Evolutionary conservation across 2,113 vertebrate species (phyloP), one percentile per base, ranked within the genome.

Genomic region (Vulpes ferrilata): DNA sequence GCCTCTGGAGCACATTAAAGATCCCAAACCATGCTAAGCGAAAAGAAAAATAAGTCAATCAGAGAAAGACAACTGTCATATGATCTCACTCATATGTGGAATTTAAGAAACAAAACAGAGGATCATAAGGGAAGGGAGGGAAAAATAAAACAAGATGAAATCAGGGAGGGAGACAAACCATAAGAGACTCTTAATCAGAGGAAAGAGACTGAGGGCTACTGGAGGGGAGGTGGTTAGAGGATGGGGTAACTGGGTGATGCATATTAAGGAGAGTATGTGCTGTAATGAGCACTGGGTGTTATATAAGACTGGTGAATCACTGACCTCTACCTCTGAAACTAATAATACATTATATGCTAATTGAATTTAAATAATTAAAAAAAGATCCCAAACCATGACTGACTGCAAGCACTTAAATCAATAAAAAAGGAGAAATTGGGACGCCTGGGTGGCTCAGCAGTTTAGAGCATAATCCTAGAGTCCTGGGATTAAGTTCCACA

Each of bases 371-470:
- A 19, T 35, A 43, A 43, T 69, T 55, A 55, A 16, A n/a, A 69
- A 87, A 99, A 98, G 98, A 98, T 51, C 98, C 93, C 93, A 85
- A 99, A 98, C 97, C 98, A 99, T 99, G 99, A 99, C 99, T 32
- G 99, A 99, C 98, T 99, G 99, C 97, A 99, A 99, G 98, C 99
- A 99, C 98, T 99, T 99, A 97, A 55, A 99, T 99, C 81, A 99
- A 99, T 99, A 99, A 99, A 98, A 99, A 99, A 99, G 99, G 99
- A 93, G 99, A 99, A 99, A 99, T 99, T 6, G 43, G 43, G 43
- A 43, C 43, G 6, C 43, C 43, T 43, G 43, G 43, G 43, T 43
- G 43, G 43, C 43, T 43, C 43, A 43, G 43, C 43, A 43, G 43
- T 43, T 43, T 43, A 43, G 43, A 43, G 43, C 43, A 43, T 43